Base-by-base conservation (phyloP, 2,797 vertebrate species). In the Dendrocincla fuliginosa region DNA sequence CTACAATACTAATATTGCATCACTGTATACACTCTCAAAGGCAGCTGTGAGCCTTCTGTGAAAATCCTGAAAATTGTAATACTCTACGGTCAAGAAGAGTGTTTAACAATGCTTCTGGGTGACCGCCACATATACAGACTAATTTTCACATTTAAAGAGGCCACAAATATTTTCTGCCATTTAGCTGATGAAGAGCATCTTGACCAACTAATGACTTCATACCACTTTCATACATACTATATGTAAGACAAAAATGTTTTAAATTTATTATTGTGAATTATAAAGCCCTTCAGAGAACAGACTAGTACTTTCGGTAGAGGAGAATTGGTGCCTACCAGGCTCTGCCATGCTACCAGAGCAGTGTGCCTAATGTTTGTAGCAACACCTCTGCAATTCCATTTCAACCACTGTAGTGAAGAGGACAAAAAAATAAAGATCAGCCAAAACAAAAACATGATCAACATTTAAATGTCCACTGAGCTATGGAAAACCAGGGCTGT, bases 331-430 rank as follows among this genome's bases (percentile, higher is more conserved):
- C 9, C 44, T 35, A 19, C 16, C 16, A 69, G 35, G 39, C 50
- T 65, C 83, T 85, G 68, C 63, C 47, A 75, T 9, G 5, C 14
- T 39, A 65, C 24, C 15, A 47, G 47, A 28, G 22, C 33, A 41
- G 39, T 1, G 2, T 20, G 27, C 18, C 71, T 65, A 18, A 57
- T 0, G 0, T 46, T 30, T 42, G 13, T 42, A 69, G n/a, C 19
- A 65, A 60, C 11, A 75, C 5, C 30, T 77, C 37, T 67, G 37
- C 46, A 57, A 80, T 42, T 39, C 30, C 19, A 27, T 42, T 67
- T 52, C 84, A 89, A 57, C 27, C 14, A 11, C n/a, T 50, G 22
- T 3, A 46, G n/a, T 10, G 47, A 89, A 70, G 18, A 42, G 6
- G 75, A 68, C 6, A 39, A 52, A 74, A 35, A 61, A 91, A 65